A percentile compares a stretch with the other conserved stretches of the same genome.
phyloP scores from a whole-genome alignment of 2,888 invertebrate genomes.

The Merodon equestris region DNA sequence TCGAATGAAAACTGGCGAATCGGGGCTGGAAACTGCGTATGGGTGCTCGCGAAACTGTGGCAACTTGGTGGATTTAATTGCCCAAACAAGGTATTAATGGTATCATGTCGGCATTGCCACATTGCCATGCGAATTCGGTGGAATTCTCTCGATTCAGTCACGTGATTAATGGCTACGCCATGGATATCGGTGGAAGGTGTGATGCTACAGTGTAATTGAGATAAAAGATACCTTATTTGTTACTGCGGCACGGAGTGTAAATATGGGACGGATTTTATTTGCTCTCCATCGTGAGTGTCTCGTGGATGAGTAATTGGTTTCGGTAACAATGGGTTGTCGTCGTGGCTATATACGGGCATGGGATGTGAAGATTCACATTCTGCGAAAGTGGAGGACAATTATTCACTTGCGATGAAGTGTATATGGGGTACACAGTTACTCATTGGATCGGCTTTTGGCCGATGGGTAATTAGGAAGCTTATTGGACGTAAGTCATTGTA shows the following conservation, averaged over 20 bases:
- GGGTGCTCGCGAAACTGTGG: conserved; percentile 30
- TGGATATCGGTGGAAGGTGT: neutral
- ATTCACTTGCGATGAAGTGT: neutral
- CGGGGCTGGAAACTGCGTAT: neutral
- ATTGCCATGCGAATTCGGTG: conserved; percentile 6
- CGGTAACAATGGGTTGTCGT: neutral
- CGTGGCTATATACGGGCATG: neutral
- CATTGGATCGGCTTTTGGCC: conserved; percentile 1
- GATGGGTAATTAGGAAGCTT: conserved; percentile 10
- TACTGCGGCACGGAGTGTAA: neutral
- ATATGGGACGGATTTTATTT: neutral
- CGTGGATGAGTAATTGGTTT: neutral
- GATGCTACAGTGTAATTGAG: too few species aligned
- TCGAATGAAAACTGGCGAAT: too few species aligned
- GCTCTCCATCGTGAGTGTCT: neutral
- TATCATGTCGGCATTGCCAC: conserved; percentile 18
- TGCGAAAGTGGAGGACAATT: neutral
- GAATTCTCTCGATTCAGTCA: conserved; percentile 32
- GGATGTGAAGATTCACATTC: neutral
- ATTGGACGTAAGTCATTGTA: too few species aligned
- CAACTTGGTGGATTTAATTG: conserved; percentile 49
- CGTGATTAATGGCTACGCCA: neutral
- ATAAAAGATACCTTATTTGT: neutral
- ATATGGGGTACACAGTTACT: neutral
- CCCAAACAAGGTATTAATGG: conserved; percentile 41